phyloP scores from a whole-genome alignment of 2,113 vertebrate genomes.

The Ciconia boyciana region DNA sequence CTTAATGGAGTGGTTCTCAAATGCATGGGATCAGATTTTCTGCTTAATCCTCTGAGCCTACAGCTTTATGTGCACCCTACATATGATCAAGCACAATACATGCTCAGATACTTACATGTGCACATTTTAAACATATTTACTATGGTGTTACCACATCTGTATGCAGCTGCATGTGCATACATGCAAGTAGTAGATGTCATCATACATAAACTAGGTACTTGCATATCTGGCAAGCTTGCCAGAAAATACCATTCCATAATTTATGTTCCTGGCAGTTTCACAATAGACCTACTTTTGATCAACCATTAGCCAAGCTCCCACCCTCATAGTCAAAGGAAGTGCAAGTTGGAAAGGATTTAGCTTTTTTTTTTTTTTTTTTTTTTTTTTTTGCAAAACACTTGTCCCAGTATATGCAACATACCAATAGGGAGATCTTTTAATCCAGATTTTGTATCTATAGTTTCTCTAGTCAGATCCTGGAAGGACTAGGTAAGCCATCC shows the following conservation, averaged over 20 bases:
- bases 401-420: not conserved
- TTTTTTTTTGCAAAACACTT: not conserved
- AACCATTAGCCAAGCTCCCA: not conserved
- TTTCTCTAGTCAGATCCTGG: not conserved
- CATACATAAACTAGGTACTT: not conserved
- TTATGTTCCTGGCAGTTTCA: not conserved
- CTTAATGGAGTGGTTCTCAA: not conserved
- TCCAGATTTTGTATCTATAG: not conserved
- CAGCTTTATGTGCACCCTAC: not conserved
- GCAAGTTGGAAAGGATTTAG: not conserved
- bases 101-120: not conserved
- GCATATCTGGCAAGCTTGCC: not conserved
- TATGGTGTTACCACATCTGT: not conserved
- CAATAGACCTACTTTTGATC: not conserved
- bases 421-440: not conserved
- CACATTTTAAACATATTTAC: not conserved
- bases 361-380: not conserved
- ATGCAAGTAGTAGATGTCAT: not conserved
- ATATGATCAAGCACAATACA: not conserved
- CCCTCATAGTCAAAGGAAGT: not conserved
- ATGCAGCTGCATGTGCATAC: not conserved
- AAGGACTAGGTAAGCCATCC: not conserved
- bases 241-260: not conserved
- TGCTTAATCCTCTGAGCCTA: not conserved
- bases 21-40: not conserved